Evolutionary conservation across 2,797 vertebrate genomes (phyloP), one percentile per base, ranked within the genome.

Genomic region (Rhinophrynus dorsalis): DNA sequence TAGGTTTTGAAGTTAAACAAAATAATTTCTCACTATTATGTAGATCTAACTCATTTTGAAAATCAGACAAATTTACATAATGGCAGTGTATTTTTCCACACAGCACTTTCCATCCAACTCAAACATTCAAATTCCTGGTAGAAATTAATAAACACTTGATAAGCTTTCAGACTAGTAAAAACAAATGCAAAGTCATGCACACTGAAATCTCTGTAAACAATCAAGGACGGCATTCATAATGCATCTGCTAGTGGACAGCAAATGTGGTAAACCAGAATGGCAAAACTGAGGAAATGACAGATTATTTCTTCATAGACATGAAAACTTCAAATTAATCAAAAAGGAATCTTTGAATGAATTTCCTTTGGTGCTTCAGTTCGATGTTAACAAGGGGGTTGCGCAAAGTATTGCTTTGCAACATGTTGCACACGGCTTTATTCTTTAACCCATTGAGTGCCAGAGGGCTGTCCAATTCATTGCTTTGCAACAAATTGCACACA

Each of bases 61-160:
- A 50, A 40, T 61, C 24, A 60, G 27, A 1, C 27, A 52, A 30
- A 61, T 68, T 68, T 60, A 40, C 56, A 68, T 68, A 61, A 52
- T 33, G n/a, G 8, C 35, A 33, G 33, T 40, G 15, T 68, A 18
- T 68, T 67, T 24, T 5, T 44, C 35, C 56, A 52, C 47, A 60
- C 38, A 60, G 56, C 67, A 50, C 47, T 29, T 60, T 44, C 47
- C 20, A 13, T 60, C 37, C 67, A 61, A 68, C 52, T 30, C 67
- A 68, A 68, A 68, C 56, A 68, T 33, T 51, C 56, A 68, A 68
- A 61, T 61, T 47, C 67, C 47, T 60, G 37, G 44, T 30, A 60
- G 57, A 54, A 68, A 68, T 60, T 68, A 61, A 68, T 68, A 68
- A 51, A 68, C 67, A 60, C 50, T 61, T 68, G 60, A 68, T 68